These are phyloP conservation scores for Caerostris darwini DNA, from an alignment of 1,140 invertebrate genomes.

Conservation along the genomic window DNA sequence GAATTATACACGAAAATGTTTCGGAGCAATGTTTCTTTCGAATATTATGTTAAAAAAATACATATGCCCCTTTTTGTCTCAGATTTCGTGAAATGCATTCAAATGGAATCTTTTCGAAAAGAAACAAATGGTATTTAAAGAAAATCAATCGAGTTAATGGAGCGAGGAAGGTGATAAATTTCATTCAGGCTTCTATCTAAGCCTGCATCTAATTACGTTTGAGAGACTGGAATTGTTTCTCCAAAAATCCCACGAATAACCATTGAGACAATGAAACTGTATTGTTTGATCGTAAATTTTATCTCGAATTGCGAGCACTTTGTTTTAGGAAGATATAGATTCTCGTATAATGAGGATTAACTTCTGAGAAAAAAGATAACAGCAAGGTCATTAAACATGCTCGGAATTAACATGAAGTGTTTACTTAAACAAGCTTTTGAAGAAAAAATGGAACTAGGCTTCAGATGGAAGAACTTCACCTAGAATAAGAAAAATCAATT, in stretches of 20 bases:
- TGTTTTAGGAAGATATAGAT: slow-evolving; percentile 14
- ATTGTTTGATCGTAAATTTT: slow-evolving; percentile 28
- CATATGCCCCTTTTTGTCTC: neutral
- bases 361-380: neutral
- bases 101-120: neutral
- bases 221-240: slow-evolving; percentile 28
- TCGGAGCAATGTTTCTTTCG: neutral
- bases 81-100: neutral
- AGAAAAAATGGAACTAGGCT: neutral
- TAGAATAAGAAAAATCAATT: neutral
- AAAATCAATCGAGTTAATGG: slow-evolving; percentile 17
- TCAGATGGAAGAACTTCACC: neutral
- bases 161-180: slow-evolving; percentile 13
- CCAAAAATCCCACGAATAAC: slow-evolving; percentile 1
- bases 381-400: neutral
- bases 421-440: slow-evolving; percentile 5
- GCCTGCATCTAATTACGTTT: slow-evolving; percentile 33
- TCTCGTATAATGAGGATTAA: slow-evolving; percentile 30
- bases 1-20: neutral
- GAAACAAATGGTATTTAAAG: slow-evolving; percentile 25
- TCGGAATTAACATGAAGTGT: neutral
- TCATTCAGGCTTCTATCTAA: slow-evolving; percentile 19
- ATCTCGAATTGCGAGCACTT: slow-evolving; percentile 6
- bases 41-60: neutral
- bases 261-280: slow-evolving; percentile 12